Base-by-base conservation (phyloP, 2,888 invertebrate species). In the Drosophila paramelanica region DNA sequence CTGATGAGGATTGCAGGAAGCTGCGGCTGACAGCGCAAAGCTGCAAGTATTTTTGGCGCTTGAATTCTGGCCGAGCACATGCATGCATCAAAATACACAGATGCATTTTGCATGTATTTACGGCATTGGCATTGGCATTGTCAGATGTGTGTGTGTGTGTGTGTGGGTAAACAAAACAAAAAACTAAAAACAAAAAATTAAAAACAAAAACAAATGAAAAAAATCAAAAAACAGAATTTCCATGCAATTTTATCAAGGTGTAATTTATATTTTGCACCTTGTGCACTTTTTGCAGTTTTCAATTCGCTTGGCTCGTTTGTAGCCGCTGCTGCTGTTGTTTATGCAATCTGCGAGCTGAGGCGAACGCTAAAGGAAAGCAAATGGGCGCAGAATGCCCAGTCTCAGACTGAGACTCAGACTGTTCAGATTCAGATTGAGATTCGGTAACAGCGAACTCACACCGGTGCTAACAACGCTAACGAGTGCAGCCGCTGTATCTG, bases 231-330 rank as follows among this genome's bases (percentile, higher is more conserved):
- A 11, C 10, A 3, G 49, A 57, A 79, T 88, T 86, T 79, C 74
- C 88, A 88, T 83, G 65, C 70, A 65, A 47, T 68, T 76, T 67
- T 79, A 79, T 85, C 64, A 74, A 67, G 77, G 69, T 71, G 80
- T 86, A 82, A 86, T 88, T 82, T 83, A 86, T 86, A 88, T 77
- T 65, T 85, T 56, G 69, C 79, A 79, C 79, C 68, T 68, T 64
- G 68, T 59, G 69, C 58, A 55, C 38, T 68, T 52, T 49, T 55
- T 61, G 25, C 42, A 50, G 55, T 64, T 84, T 75, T 87, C 81
- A 71, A 81, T 81, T 74, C 47, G 72, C 55, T 60, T 62, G 70
- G 55, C 42, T 56, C 67, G 77, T 68, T 69, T 53, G 69, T 46
- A 20, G 60, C 39, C 49, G 69, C 46, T 57, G 60, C 38, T 73